A percentile compares a stretch with the other conserved stretches of the same genome.
phyloP scores from a whole-genome alignment of 2,888 invertebrate species.

The Amblyjoppa proteus region DNA sequence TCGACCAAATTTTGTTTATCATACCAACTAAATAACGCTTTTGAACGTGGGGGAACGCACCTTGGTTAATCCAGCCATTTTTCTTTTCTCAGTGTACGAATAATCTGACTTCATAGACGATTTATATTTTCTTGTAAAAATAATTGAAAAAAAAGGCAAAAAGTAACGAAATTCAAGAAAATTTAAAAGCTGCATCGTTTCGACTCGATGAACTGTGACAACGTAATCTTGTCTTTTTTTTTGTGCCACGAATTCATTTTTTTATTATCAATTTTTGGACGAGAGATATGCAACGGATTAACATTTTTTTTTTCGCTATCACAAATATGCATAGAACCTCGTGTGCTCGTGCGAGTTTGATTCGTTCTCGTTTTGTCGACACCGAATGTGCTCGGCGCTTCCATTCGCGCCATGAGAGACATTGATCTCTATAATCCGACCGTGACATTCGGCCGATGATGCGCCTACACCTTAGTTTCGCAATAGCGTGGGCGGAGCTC shows the following conservation, averaged over 20 bases:
- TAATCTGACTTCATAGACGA: conserved; percentile 21
- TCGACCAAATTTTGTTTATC: too few relatives aligned
- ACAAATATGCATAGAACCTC: not conserved
- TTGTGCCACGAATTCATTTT: not conserved
- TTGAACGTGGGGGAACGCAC: too few relatives aligned
- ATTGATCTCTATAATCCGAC: conserved; percentile 55
- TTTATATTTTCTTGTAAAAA: conserved; percentile 33
- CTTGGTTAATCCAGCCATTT: too few relatives aligned
- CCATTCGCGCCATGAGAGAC: conserved; percentile 9
- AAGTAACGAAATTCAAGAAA: not conserved
- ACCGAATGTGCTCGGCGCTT: not conserved
- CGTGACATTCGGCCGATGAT: conserved; percentile 53
- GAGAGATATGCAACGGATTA: not conserved
- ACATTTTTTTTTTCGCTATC: not conserved
- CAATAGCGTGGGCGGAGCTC: conserved; percentile 1
- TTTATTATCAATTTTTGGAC: not conserved
- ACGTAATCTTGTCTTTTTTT: not conserved
- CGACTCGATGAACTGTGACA: conserved; percentile 1
- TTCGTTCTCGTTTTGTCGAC: not conserved
- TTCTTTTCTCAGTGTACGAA: not conserved
- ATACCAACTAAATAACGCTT: too few relatives aligned
- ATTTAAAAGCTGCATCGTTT: conserved; percentile 3
- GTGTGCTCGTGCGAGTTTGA: not conserved
- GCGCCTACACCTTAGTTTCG: conserved; percentile 1
- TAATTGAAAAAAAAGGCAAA: not conserved